A percentile compares a stretch with the other conserved stretches of the same genome.
Evolutionary conservation across 2,888 invertebrate genomes (phyloP).

Genomic region (Thysanoteuthis rhombus): DNA sequence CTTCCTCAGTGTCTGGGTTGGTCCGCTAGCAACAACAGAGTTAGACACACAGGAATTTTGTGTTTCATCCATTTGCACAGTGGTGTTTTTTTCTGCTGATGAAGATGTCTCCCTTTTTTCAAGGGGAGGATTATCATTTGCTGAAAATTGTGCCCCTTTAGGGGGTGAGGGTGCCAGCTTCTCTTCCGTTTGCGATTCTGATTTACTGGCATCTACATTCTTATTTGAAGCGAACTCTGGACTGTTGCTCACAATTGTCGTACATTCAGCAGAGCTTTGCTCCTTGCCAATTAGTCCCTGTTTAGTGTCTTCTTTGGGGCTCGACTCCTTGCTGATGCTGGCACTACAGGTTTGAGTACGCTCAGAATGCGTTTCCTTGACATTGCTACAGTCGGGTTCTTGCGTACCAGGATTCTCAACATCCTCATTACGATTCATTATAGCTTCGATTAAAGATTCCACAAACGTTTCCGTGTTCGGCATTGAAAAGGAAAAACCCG

Average conservation of each 20-base stretch:
- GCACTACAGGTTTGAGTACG: not conserved
- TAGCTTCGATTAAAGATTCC: not conserved
- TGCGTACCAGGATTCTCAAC: not conserved
- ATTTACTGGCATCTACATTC: not conserved
- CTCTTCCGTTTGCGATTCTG: not conserved
- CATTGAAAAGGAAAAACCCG: slow-evolving; percentile 37
- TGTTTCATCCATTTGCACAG: too few species aligned
- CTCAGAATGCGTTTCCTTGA: not conserved
- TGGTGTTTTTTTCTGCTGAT: not conserved
- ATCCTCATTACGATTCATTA: not conserved
- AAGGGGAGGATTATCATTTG: not conserved
- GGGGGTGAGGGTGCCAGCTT: not conserved
- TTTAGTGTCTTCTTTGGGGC: not conserved
- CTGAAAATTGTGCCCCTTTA: not conserved
- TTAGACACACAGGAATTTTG: not conserved
- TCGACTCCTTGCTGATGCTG: not conserved
- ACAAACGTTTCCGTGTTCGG: slow-evolving; percentile 16
- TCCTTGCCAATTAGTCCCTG: not conserved
- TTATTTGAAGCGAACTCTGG: not conserved
- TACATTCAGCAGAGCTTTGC: not conserved
- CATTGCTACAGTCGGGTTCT: not conserved
- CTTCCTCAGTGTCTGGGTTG: too few species aligned
- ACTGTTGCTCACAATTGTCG: not conserved
- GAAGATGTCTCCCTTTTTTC: not conserved
- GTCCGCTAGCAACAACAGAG: not conserved